Evolutionary conservation across 2,888 invertebrate genomes (phyloP).

Genomic region (Molorchus minor): DNA sequence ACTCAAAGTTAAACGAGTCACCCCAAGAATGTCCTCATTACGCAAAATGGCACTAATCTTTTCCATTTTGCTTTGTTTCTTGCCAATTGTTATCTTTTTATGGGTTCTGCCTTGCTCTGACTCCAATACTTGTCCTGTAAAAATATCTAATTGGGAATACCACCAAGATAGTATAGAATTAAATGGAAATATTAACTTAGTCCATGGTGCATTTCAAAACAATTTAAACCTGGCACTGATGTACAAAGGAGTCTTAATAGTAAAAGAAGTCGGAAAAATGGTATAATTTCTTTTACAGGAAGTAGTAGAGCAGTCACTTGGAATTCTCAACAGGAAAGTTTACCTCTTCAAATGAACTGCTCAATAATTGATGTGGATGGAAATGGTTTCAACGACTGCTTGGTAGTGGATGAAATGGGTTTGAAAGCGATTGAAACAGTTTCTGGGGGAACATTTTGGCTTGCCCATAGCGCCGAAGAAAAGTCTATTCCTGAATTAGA

Average conservation of each 20-base stretch:
- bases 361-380: constrained; percentile 76
- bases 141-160: constrained; percentile 74
- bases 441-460: constrained; percentile 69
- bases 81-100: constrained; percentile 77
- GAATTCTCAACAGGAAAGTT: constrained; percentile 74
- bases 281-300: constrained; percentile 46
- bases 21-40: constrained; percentile 69
- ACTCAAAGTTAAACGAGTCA: constrained; percentile 47
- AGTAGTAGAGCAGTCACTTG: constrained; percentile 76
- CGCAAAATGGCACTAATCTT: constrained; percentile 75
- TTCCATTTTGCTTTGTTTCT: constrained; percentile 76
- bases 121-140: constrained; percentile 72
- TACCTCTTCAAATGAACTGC: constrained; percentile 79
- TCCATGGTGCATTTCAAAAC: constrained; percentile 70
- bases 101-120: constrained; percentile 82
- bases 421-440: constrained; percentile 70
- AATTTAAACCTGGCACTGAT: constrained; percentile 78
- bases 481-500: constrained; percentile 69
- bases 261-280: constrained; percentile 63
- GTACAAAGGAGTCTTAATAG: constrained; percentile 75
- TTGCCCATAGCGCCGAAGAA: constrained; percentile 67
- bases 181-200: constrained; percentile 75
- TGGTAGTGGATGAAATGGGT: constrained; percentile 77
- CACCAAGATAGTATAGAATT: constrained; percentile 76
- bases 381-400: constrained; percentile 77